Percentiles rank a stretch among this genome's conserved stretches.
Evolutionary conservation across 1,140 invertebrate species (phyloP).

Genomic region (Bombus breviceps): DNA sequence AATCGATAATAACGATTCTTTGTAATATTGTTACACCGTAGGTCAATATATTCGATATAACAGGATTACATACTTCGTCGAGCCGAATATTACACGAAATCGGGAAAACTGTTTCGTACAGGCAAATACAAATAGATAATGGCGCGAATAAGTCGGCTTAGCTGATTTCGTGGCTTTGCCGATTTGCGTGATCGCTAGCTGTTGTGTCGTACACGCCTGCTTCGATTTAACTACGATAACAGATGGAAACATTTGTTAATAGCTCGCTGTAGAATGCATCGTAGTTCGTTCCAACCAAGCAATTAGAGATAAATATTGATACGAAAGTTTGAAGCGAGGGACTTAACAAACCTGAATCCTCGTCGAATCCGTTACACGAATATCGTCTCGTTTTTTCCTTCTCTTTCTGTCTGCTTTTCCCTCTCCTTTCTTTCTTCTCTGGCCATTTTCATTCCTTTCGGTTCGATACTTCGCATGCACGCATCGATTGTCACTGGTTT

Average conservation of each 20-base stretch:
- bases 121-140: neutral
- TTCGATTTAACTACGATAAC: neutral
- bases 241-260: neutral
- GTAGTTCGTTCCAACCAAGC: neutral
- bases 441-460: neutral
- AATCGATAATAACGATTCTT: constrained; percentile 29
- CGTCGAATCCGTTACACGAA: neutral
- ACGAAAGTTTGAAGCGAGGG: neutral
- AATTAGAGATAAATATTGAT: constrained; percentile 5
- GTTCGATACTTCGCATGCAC: neutral
- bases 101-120: constrained; percentile 19
- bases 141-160: constrained; percentile 12
- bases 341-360: neutral
- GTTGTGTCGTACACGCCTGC: neutral
- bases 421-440: too few relatives aligned
- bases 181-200: constrained; percentile 9
- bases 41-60: neutral
- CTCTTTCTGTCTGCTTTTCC: too few relatives aligned
- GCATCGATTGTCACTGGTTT: neutral
- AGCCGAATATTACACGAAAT: neutral
- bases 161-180: neutral
- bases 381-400: neutral
- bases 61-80: constrained; percentile 17
- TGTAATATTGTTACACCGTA: constrained; percentile 13
- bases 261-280: neutral